Conservation (phyloP, 2,113 vertebrate genomes). For the Thermophis baileyi region DNA sequence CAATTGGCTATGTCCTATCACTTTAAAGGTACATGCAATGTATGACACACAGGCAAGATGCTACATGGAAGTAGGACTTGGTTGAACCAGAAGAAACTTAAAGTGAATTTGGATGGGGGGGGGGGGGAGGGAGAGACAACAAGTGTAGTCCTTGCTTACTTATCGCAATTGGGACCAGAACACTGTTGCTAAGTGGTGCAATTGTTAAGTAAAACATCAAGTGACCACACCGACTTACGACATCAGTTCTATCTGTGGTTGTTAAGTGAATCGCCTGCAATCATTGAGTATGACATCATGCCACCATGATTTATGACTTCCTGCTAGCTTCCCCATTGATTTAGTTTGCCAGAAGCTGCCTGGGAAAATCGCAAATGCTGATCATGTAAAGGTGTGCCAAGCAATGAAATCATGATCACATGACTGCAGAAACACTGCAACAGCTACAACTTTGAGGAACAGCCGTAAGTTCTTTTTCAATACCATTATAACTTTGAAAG, state of each 20-base stretch:
- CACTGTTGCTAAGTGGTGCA: neutral
- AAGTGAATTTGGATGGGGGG: neutral
- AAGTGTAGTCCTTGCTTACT: neutral
- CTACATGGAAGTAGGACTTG: neutral
- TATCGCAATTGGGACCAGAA: neutral
- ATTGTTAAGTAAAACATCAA: neutral
- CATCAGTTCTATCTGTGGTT: neutral
- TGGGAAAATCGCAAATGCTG: neutral
- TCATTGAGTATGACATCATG: neutral
- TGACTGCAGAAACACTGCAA: neutral
- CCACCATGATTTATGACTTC: neutral
- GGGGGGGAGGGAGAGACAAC: fast-evolving
- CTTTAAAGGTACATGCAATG: neutral
- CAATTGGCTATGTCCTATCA: neutral
- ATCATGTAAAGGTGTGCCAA: neutral
- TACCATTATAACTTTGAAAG: neutral
- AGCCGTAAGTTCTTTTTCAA: neutral
- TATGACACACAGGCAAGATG: neutral
- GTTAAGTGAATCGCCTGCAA: neutral
- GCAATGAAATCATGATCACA: neutral
- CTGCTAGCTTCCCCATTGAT: neutral
- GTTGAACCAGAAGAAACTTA: neutral
- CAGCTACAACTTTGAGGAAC: neutral
- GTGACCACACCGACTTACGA: neutral
- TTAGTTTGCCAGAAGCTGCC: neutral